Conservation (phyloP, 2,113 vertebrate genomes). For the Rhabdomys dilectus region DNA sequence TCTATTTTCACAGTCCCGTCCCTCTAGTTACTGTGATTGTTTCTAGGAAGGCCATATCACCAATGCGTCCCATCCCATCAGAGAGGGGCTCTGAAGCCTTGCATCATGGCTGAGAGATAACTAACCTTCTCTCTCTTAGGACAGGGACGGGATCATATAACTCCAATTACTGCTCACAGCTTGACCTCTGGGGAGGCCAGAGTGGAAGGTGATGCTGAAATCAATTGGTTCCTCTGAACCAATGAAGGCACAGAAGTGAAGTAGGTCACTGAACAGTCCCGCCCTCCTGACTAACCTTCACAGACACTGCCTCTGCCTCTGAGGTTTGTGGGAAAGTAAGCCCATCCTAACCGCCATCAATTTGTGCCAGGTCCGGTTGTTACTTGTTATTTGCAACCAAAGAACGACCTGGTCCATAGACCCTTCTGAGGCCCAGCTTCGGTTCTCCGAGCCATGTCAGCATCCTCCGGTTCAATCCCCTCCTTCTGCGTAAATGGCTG, state of each 20-base stretch:
- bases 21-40: not conserved
- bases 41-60: not conserved
- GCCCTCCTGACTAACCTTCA: not conserved
- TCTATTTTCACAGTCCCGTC: not conserved
- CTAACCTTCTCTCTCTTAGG: not conserved
- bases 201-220: not conserved
- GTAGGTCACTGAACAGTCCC: not conserved
- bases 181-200: not conserved
- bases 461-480: not conserved
- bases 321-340: not conserved
- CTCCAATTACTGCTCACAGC: not conserved
- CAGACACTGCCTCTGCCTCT: not conserved
- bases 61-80: not conserved
- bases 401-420: not conserved
- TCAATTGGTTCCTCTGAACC: not conserved
- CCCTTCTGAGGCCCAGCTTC: not conserved
- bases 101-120: not conserved
- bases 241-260: not conserved
- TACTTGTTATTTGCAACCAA: not conserved
- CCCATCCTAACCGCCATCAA: not conserved
- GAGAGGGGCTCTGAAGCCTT: not conserved
- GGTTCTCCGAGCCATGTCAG: not conserved
- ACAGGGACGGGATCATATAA: not conserved
- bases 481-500: not conserved
- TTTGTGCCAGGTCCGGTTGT: not conserved